These are phyloP conservation scores for Paragorgia papillata DNA, from an alignment of 92 coral and sea anemone genomes.

Conservation along the genomic window DNA sequence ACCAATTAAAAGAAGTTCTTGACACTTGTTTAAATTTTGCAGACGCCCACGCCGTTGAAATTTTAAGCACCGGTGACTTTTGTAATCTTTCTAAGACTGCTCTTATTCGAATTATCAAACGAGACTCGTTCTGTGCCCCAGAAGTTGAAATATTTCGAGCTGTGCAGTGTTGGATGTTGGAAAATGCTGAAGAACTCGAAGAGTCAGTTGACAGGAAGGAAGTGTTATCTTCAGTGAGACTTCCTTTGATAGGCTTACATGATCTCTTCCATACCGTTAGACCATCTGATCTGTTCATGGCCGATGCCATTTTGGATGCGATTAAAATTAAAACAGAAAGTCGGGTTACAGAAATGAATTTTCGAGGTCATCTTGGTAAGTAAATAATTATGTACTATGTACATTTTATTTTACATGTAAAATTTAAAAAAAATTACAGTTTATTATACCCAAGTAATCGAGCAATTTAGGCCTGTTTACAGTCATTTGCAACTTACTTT, in stretches of 20 bases:
- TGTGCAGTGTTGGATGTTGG: slow-evolving; percentile 81
- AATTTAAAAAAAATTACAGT: too few species aligned
- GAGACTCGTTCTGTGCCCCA: slow-evolving; percentile 99
- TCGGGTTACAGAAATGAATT: slow-evolving; percentile 90
- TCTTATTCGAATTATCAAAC: slow-evolving; percentile 72
- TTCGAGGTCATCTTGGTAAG: slow-evolving; percentile 98
- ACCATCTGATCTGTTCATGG: slow-evolving; percentile 80
- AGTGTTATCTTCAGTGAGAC: slow-evolving; percentile 71
- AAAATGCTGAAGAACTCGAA: slow-evolving; percentile 61
- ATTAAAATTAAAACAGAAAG: slow-evolving; percentile 92
- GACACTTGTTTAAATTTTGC: slow-evolving; percentile 80
- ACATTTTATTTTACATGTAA: too few species aligned
- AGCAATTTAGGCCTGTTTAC: too few species aligned
- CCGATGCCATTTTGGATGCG: slow-evolving; percentile 93
- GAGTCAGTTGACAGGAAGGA: slow-evolving; percentile 12
- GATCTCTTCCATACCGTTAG: slow-evolving; percentile 94
- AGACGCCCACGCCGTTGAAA: slow-evolving; percentile 81
- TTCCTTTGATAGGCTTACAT: slow-evolving; percentile 83
- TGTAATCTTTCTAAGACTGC: slow-evolving; percentile 77
- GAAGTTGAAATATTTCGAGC: slow-evolving; percentile 93
- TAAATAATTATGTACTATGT: background rate
- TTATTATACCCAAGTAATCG: too few species aligned
- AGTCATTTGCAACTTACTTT: too few species aligned
- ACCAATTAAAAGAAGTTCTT: slow-evolving; percentile 77
- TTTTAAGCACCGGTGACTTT: slow-evolving; percentile 72